Evolutionary conservation across 2,888 invertebrate species (phyloP).

Genomic region (Lasioglossum villosulum): DNA sequence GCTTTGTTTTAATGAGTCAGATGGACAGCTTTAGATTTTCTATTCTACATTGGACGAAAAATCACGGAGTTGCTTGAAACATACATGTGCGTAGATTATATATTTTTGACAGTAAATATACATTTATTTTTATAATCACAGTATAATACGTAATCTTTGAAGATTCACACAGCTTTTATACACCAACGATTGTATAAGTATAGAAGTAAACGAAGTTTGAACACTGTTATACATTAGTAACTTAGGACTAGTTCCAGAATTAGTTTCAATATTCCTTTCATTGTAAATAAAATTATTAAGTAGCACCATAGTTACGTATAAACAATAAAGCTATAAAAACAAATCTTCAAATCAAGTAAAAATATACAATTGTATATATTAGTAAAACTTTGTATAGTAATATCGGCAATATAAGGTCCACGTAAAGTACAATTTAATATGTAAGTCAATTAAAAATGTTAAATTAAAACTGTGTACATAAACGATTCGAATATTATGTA

Average conservation of each 20-base stretch:
- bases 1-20: neutral
- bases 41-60: neutral
- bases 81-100: constrained; percentile 8
- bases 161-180: neutral
- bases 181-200: neutral
- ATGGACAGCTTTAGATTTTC: neutral
- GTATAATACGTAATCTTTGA: neutral
- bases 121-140: constrained; percentile 19
- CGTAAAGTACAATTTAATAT: neutral
- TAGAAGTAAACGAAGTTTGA: neutral
- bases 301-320: constrained; percentile 4
- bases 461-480: neutral
- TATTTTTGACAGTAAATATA: constrained; percentile 17
- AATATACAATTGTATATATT: neutral
- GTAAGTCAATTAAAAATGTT: neutral
- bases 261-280: neutral
- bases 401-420: neutral
- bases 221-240: neutral
- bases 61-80: constrained; percentile 12
- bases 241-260: neutral
- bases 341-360: neutral
- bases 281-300: constrained; percentile 13
- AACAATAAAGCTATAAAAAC: neutral
- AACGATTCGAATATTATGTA: neutral
- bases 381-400: neutral